Evolutionary conservation across 2,113 vertebrate species (phyloP).

Genomic region (Atherinomorus stipes): DNA sequence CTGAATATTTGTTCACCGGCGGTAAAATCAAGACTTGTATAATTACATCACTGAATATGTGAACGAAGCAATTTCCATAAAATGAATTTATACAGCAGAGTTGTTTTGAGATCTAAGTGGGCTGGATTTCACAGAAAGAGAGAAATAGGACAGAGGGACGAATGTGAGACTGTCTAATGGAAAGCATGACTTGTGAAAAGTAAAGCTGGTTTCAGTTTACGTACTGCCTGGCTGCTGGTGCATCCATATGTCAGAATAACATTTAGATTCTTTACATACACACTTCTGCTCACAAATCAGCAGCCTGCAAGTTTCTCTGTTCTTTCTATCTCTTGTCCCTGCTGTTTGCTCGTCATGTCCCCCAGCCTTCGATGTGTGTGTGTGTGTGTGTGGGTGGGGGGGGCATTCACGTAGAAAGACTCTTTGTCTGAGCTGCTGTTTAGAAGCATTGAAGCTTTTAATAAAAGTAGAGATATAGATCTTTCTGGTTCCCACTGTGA

Average conservation of each 20-base stretch:
- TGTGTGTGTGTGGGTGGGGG: no score
- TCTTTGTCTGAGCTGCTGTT: constrained; percentile 55
- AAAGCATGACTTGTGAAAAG: constrained; percentile 48
- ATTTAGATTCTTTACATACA: constrained; percentile 58
- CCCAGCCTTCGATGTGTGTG: no score
- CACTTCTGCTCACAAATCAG: constrained; percentile 56
- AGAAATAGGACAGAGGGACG: constrained; percentile 3
- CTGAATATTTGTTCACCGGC: constrained; percentile 49
- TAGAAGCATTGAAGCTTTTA: constrained; percentile 60
- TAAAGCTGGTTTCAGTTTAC: constrained; percentile 64
- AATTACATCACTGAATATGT: constrained; percentile 39
- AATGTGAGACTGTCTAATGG: constrained; percentile 45
- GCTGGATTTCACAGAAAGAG: constrained; percentile 39
- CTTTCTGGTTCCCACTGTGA: constrained; percentile 28
- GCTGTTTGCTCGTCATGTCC: constrained; percentile 19
- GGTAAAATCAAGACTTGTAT: constrained; percentile 39
- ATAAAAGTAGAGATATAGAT: constrained; percentile 61
- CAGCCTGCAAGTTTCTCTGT: constrained; percentile 25
- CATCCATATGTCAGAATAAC: constrained; percentile 50
- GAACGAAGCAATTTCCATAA: constrained; percentile 47
- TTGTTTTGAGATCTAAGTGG: constrained; percentile 43
- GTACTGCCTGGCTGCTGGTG: constrained; percentile 29
- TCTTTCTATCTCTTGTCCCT: constrained; percentile 2
- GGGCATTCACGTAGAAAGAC: constrained; percentile 11
- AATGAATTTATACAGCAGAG: constrained; percentile 39